Evolutionary conservation across 2,888 invertebrate species (phyloP), one percentile per base, ranked within the genome.

Genomic region (Phaedon cochleariae): DNA sequence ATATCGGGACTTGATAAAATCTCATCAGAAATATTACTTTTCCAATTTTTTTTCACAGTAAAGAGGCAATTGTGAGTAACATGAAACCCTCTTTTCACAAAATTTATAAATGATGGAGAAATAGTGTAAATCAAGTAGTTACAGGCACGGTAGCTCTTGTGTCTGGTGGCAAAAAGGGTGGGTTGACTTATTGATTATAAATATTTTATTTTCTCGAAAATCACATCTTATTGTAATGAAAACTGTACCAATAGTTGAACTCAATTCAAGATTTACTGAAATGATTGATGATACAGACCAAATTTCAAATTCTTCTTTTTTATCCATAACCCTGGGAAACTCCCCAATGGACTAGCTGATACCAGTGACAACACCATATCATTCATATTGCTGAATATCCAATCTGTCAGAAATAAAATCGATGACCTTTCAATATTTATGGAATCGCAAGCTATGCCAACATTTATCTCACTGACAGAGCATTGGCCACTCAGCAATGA

Each of bases 321-420:
- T 34, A 34, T 34, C 34, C 34, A 34, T 2, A 52, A 26, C 29
- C 10, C 48, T 48, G 22, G 48, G 12, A 18, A 48, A 15, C 20
- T 22, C 48, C 3, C 2, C 48, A 48, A n/a, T 48, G 20, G 48
- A 10, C n/a, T 12, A 48, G 17, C 48, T 48, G 41, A 41, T n/a
- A 41, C 15, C 41, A 41, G 12, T 15, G 6, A 41, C 15, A 6
- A 15, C n/a, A 53, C 53, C 5, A 12, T 53, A 31, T 53, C 34
- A 15, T 31, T 53, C 20, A 15, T 53, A 34, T 17, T 48, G 20
- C 48, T 59, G 46, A 48, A 59, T 29, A 48, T 59, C 59, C 59
- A 59, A 48, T 59, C 17, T 18, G 29, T 48, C 20, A 45, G 46
- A 46, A 45, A 59, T 31, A 48, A 59, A 48, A 48, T 48, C 15